Base-by-base conservation (phyloP, 2,113 vertebrate genomes). In the Mixornis gularis region DNA sequence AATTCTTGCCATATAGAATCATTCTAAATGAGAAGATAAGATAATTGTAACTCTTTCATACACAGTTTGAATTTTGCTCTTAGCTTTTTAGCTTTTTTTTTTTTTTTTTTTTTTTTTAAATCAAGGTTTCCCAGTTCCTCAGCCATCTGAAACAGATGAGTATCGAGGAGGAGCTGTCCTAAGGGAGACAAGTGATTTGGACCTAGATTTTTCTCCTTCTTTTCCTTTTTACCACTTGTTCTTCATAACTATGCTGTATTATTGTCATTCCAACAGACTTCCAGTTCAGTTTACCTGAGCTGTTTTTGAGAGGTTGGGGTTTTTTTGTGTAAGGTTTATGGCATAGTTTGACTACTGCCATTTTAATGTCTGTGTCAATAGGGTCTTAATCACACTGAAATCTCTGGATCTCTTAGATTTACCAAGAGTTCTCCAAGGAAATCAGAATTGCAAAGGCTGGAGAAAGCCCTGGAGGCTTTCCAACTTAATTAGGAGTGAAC, bases 401-500 rank as follows among this genome's bases (percentile, higher is more conserved):
- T 97, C 93, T 92, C 85, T 90, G 63, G 48, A 88, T 93, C 77
- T 91, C 85, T 94, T 60, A 91, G 91, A 91, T 90, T 96, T 95
- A 89, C 79, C 72, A 79, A 59, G 85, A 87, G 71, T 94, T 80
- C 95, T 94, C 93, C 41, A 77, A 93, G 94, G 93, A 96, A 96
- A 96, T 95, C 80, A 96, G 84, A 94, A 95, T 95, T 93, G 92
- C 94, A 93, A 94, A 95, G 89, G 89, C 92, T 95, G 81, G 48
- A 78, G 79, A 94, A 94, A 96, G 64, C 95, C 91, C 83, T 83
- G 93, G 92, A 89, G 92, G 79, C 92, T 90, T 93, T 84, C 90
- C 87, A 79, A 87, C 92, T 95, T 96, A 93, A 96, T 96, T 96
- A 96, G 91, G 85, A 95, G 85, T 86, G 96, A 94, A 93, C 85